A percentile compares a stretch with the other conserved stretches of the same genome.
These are phyloP conservation scores for Eumacrocentrus americanus DNA, from an alignment of 2,888 invertebrate genomes.

Conservation along the genomic window DNA sequence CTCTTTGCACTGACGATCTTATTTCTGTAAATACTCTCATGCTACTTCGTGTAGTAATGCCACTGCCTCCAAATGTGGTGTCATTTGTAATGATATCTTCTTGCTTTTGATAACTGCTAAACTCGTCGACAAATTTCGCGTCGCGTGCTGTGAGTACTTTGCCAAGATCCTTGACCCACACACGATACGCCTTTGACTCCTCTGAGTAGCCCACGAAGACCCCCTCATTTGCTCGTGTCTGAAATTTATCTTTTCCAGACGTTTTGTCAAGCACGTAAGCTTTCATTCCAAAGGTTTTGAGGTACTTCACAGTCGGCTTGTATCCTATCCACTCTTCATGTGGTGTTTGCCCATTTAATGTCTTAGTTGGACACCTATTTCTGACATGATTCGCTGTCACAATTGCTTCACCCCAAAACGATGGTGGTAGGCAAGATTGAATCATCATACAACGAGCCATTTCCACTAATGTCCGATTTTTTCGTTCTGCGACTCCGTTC, in stretches of 20 bases:
- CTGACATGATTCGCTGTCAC: conserved; percentile 8
- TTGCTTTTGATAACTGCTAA: neutral
- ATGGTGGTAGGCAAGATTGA: neutral
- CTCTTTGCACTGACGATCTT: neutral
- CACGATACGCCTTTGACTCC: conserved; percentile 24
- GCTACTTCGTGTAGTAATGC: neutral
- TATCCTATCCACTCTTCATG: conserved; percentile 6
- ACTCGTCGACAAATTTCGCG: conserved; percentile 1
- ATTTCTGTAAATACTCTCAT: neutral
- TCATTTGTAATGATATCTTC: neutral
- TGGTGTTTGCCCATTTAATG: conserved; percentile 4
- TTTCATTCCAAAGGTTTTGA: conserved; percentile 8
- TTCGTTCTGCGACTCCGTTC: conserved; percentile 21
- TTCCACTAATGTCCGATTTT: conserved; percentile 20
- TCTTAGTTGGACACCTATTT: conserved; percentile 22
- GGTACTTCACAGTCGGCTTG: neutral
- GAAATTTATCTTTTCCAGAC: conserved; percentile 21
- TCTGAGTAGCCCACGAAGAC: conserved; percentile 19
- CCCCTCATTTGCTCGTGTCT: conserved; percentile 15
- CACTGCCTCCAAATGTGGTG: neutral
- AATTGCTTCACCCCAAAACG: conserved; percentile 24
- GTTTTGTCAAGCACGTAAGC: conserved; percentile 14
- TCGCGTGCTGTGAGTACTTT: conserved; percentile 21
- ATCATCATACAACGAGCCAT: conserved; percentile 22
- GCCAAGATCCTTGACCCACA: conserved; percentile 6